These are phyloP conservation scores for Euthynnus affinis DNA, from an alignment of 2,797 vertebrate species.

Conservation along the genomic window DNA sequence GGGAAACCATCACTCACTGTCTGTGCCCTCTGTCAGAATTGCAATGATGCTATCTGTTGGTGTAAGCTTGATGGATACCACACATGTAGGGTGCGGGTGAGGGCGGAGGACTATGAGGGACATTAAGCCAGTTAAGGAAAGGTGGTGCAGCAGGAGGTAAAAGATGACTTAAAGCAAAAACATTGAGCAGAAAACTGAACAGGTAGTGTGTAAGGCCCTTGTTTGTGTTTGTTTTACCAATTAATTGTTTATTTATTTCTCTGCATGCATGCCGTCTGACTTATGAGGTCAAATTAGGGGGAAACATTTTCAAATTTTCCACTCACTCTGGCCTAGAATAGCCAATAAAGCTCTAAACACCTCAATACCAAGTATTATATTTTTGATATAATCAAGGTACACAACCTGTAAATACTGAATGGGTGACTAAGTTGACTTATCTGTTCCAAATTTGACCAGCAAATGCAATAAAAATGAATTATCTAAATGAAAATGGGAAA, in stretches of 20 bases:
- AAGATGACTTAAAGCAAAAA: conserved; percentile 71
- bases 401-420: neutral
- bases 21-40: conserved; percentile 53
- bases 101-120: conserved; percentile 48
- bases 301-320: conserved; percentile 41
- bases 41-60: conserved; percentile 78
- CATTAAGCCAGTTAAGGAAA: conserved; percentile 35
- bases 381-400: neutral
- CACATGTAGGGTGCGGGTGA: conserved; percentile 64
- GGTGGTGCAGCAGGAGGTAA: conserved; percentile 57
- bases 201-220: conserved; percentile 50
- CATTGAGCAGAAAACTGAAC: conserved; percentile 46
- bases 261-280: conserved; percentile 51
- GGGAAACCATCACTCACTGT: conserved; percentile 66
- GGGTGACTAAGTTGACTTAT: too few relatives aligned
- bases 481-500: neutral
- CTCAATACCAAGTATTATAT: neutral
- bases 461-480: neutral
- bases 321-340: conserved; percentile 11
- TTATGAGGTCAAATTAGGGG: conserved; percentile 27
- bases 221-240: conserved; percentile 72
- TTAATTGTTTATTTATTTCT: conserved; percentile 66
- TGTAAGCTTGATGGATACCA: conserved; percentile 73
- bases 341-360: neutral
- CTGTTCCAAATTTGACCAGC: neutral